These are phyloP conservation scores for Cerastoderma edule DNA, from an alignment of 2,888 invertebrate genomes.

Conservation along the genomic window DNA sequence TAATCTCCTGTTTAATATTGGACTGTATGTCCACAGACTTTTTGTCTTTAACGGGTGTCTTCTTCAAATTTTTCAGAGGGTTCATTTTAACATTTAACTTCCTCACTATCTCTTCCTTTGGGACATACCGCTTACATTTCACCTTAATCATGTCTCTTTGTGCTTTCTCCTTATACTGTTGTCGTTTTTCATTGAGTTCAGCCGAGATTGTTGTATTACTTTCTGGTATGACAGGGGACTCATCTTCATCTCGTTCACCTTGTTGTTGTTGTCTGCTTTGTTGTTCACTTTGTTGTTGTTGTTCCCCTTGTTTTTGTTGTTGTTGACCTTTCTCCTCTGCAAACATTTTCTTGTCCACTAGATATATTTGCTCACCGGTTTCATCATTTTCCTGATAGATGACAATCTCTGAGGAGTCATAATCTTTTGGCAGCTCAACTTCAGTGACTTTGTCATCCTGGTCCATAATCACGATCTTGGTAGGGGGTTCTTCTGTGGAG, in stretches of 20 bases:
- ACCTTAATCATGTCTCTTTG: slow-evolving; percentile 9
- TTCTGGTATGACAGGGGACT: background rate
- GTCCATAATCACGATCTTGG: slow-evolving; percentile 8
- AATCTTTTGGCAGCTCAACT: slow-evolving; percentile 10
- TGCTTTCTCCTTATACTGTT: slow-evolving; percentile 4
- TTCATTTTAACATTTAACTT: background rate
- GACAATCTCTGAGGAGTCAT: slow-evolving; percentile 4
- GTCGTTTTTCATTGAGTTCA: no score
- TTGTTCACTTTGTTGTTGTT: no score
- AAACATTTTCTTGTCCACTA: background rate
- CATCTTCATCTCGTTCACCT: no score
- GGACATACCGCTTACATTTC: background rate
- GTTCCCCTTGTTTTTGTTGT: no score
- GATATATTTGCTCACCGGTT: background rate
- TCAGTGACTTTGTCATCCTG: slow-evolving; percentile 9
- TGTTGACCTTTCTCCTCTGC: no score
- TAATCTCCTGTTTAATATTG: no score
- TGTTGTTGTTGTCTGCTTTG: no score
- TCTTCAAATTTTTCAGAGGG: no score
- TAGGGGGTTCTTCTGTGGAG: slow-evolving; percentile 1
- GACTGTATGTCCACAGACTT: no score
- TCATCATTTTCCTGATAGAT: slow-evolving; percentile 9
- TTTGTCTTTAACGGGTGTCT: no score
- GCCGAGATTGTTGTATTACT: no score
- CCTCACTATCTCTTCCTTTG: background rate